Evolutionary conservation across 2,797 vertebrate genomes (phyloP), one percentile per base, ranked within the genome.

Genomic region (Pogoniulus pusillus): DNA sequence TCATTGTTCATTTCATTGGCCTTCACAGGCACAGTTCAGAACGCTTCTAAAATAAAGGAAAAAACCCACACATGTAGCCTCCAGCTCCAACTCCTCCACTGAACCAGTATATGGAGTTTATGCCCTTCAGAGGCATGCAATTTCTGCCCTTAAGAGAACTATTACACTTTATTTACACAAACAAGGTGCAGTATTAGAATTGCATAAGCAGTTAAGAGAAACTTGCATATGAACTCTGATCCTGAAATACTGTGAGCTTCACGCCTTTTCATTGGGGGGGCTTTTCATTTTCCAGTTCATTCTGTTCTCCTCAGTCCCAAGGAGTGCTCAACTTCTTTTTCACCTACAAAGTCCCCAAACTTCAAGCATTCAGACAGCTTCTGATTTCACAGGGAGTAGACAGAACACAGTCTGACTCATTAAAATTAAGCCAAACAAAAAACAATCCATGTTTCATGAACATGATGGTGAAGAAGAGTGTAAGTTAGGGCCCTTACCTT

Each of bases 261-360:
- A 32, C 37, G 12, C 47, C 30, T 68, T 80, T 72, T 59, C n/a
- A 83, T 0, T 0, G 0, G 5, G 7, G 0, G 5, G 7, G 27
- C 14, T 80, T 77, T 41, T 59, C 4, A 26, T 79, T 72, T 89
- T 58, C 11, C 54, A 69, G 55, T 55, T 83, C 30, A 30, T 43
- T 57, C 30, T 68, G 22, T 64, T 30, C 39, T 82, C 45, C 39
- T 85, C 45, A 34, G 0, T 68, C 82, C 68, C 66, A 80, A 58
- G 14, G 39, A 55, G 7, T 4, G 22, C 3, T 59, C 27, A 80
- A 20, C 7, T 71, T 32, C 49, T 71, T 57, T 90, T 72, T 82
- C 24, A 79, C 43, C n/a, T 51, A 65, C 16, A 22, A 17, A 82
- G 47, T 15, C 16, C 16, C 30, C 26, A 84, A 32, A 73, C 6